Evolutionary conservation across 64 coral and sea anemone species (phyloP), one percentile per base, ranked within the genome.

Genomic region (Hydrozoanthus tunicans): DNA sequence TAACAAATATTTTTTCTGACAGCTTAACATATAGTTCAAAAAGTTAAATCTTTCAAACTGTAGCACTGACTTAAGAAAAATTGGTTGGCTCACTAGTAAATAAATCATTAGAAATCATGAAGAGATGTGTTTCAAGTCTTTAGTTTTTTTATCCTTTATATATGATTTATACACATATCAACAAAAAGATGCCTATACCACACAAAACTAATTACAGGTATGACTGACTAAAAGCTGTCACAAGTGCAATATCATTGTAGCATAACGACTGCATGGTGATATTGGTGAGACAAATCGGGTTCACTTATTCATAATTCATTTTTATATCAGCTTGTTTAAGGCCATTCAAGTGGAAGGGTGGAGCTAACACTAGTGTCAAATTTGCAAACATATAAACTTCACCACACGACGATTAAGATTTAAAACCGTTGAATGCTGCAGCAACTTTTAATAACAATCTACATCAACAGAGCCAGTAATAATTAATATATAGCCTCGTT

Each of bases 271-370:
- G 80, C 32, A 8, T 0, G 7, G 12, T 53, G 51, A 84, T 56
- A 70, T 71, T 86, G 65, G 53, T n/a, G 6, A 73, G 53, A 73
- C 83, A 5, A 86, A 86, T 86, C 66, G 53, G 52, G 58, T 73
- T 86, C 66, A 71, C 3, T 8, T 17, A 69, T 84, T 61, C 63
- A 83, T 83, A 67, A 67, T 83, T 67, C 25, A 67, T 68, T 51
- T 43, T 32, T 51, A 52, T 6, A 86, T 52, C 5, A 54, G 26
- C 65, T 72, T 56, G 66, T 58, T 4, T 52, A 53, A 5, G 11
- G 61, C 5, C 23, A 59, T 26, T 73, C 68, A 56, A 85, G 81
- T 24, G 53, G 64, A 5, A 23, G 79, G 84, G 84, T 59, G 84
- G 84, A 88, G 84, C 67, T 51, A 80, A 62, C 11, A 13, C 9